Conservation (phyloP, 1,140 invertebrate genomes). For the Thalassaphorura encarpata region DNA sequence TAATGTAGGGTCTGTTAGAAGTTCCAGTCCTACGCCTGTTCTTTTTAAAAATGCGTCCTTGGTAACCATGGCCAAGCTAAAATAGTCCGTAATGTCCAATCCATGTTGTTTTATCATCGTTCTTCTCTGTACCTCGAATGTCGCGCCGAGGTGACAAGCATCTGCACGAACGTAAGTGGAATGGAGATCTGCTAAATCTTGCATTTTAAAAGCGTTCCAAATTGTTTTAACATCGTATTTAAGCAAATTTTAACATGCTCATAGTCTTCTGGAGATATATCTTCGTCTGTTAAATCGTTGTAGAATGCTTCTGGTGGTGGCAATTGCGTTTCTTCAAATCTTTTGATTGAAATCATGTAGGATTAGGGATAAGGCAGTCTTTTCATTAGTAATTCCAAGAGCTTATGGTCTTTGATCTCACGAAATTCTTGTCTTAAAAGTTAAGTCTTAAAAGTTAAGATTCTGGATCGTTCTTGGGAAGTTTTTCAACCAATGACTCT, state of each 20-base stretch:
- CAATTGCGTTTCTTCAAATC: conserved; percentile 26
- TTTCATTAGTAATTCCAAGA: not conserved
- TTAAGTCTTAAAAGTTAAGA: not conserved
- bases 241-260: conserved; percentile 27
- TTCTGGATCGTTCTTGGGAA: no score
- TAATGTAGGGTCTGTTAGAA: conserved; percentile 41
- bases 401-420: not conserved
- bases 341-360: conserved; percentile 10
- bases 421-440: not conserved
- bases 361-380: conserved; percentile 10
- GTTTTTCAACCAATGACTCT: not conserved
- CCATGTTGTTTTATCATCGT: conserved; percentile 5
- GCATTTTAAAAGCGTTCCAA: conserved; percentile 32
- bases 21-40: conserved; percentile 35
- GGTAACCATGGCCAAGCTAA: conserved; percentile 31
- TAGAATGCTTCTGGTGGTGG: conserved; percentile 20
- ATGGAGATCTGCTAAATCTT: conserved; percentile 32
- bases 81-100: conserved; percentile 34
- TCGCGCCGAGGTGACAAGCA: conserved; percentile 26
- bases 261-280: conserved; percentile 25
- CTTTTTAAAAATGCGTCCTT: conserved; percentile 31
- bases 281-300: conserved; percentile 5
- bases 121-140: conserved; percentile 34
- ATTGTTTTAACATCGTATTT: no score
- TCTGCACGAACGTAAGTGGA: conserved; percentile 31